Base-by-base conservation (phyloP, 2,113 vertebrate species). In the Tretioscincus oriximinensis region DNA sequence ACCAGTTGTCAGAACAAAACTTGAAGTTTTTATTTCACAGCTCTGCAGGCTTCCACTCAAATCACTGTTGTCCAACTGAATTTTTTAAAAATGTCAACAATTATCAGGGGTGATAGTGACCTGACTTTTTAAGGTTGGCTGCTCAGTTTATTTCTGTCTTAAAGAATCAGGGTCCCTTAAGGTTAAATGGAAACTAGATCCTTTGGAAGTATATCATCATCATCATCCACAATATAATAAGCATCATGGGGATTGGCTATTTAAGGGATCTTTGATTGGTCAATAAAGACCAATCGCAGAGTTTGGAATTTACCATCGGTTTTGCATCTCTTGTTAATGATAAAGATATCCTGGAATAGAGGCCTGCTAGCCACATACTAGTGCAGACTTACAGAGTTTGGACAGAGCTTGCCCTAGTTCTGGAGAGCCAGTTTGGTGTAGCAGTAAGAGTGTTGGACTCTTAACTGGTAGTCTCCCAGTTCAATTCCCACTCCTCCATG, bases 41-140 rank as follows among this genome's bases (percentile, higher is more conserved):
- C 64, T 51, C 29, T 73, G 65, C 28, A 65, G 28, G 26, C 71
- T 64, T 80, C 60, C 26, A 26, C 28, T 72, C 45, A 73, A 80
- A 80, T 65, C 28, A 4, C 24, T 65, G 45, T 65, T 31, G 70
- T 73, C 60, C 45, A 65, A 73, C 61, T 80, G 61, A 80, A 14
- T 80, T 80, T 80, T 78, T 80, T 31, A 49, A 64, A 65, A 73
- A 73, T 73, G 78, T 64, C 78, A 80, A 28, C 70, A 80, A 73
- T 73, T 65, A 80, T 80, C 70, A 80, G 60, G 61, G 41, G 21
- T 54, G 71, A 49, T 28, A 65, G 69, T 63, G 61, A 80, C 78
- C 78, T 73, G 69, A 45, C 3, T 51, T 80, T 65, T 49, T 73
- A 80, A 65, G 60, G 78, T 61, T 41, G 35, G 22, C 26, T 49